Evolutionary conservation across 2,113 vertebrate genomes (phyloP).

Genomic region (Hemicordylus capensis): DNA sequence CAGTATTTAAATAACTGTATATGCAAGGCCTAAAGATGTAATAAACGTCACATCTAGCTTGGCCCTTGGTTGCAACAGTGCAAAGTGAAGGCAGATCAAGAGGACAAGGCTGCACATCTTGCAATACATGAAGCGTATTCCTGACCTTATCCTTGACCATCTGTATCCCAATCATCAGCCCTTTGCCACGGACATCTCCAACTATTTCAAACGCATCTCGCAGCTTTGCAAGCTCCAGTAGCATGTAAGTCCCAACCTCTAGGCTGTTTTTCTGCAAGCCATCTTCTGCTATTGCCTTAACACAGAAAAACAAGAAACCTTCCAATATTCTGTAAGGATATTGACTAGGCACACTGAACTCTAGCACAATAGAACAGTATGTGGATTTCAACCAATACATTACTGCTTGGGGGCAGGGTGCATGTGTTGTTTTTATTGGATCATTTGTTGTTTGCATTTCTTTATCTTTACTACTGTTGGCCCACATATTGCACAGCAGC

Average conservation of each 20-base stretch:
- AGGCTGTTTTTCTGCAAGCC: conserved; percentile 81
- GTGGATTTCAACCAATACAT: background rate
- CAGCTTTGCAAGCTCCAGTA: conserved; percentile 86
- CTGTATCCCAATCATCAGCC: conserved; percentile 91
- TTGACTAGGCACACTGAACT: background rate
- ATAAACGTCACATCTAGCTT: too few species aligned
- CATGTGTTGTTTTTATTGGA: too few species aligned
- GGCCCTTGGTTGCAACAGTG: background rate
- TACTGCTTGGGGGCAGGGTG: too few species aligned
- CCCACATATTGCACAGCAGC: too few species aligned
- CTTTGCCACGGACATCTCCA: conserved; percentile 94
- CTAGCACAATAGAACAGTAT: background rate
- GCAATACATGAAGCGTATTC: background rate
- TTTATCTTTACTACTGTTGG: too few species aligned
- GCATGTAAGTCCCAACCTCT: conserved; percentile 84
- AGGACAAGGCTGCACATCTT: background rate
- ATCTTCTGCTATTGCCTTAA: conserved; percentile 87
- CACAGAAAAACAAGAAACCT: conserved; percentile 13
- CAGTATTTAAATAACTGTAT: too few species aligned
- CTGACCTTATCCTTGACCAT: conserved; percentile 94
- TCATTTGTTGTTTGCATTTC: too few species aligned
- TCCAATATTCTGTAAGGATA: background rate
- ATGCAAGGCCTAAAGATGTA: too few species aligned
- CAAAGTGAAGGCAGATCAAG: background rate
- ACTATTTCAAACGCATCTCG: conserved; percentile 88